Evolutionary conservation across 2,797 vertebrate genomes (phyloP).

Genomic region (Hypotaenidia okinawae): DNA sequence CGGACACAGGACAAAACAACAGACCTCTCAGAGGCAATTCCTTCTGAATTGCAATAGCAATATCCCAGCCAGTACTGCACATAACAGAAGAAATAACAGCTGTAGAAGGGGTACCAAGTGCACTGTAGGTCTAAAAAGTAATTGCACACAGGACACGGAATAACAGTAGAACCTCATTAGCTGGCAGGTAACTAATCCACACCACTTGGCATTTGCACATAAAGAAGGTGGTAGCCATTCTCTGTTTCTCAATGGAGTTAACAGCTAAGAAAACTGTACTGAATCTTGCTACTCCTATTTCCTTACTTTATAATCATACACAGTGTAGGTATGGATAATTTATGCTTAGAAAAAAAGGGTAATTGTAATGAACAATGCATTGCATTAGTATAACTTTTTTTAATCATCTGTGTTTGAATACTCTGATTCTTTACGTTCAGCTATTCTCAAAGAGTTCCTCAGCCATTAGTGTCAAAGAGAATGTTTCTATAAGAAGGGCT

Average conservation of each 20-base stretch:
- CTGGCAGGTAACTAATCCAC: background rate
- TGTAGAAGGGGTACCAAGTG: background rate
- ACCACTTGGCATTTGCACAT: background rate
- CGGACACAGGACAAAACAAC: background rate
- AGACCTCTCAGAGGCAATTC: background rate
- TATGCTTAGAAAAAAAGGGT: background rate
- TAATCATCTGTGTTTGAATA: background rate
- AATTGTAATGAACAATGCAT: conserved; percentile 9
- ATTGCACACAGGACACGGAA: background rate
- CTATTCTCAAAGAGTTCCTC: background rate
- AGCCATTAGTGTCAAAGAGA: background rate
- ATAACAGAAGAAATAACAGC: background rate
- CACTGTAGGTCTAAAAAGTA: background rate
- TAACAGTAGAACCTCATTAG: background rate
- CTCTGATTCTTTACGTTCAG: background rate
- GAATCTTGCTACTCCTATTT: background rate
- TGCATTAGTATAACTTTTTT: background rate
- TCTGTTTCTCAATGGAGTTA: background rate
- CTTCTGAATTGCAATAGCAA: background rate
- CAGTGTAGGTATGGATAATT: background rate
- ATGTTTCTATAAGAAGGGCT: background rate
- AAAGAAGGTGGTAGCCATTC: background rate
- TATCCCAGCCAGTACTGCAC: background rate
- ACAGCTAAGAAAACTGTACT: background rate
- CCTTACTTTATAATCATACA: background rate